Evolutionary conservation across 2,888 invertebrate genomes (phyloP).

Genomic region (Helobdella robusta): DNA sequence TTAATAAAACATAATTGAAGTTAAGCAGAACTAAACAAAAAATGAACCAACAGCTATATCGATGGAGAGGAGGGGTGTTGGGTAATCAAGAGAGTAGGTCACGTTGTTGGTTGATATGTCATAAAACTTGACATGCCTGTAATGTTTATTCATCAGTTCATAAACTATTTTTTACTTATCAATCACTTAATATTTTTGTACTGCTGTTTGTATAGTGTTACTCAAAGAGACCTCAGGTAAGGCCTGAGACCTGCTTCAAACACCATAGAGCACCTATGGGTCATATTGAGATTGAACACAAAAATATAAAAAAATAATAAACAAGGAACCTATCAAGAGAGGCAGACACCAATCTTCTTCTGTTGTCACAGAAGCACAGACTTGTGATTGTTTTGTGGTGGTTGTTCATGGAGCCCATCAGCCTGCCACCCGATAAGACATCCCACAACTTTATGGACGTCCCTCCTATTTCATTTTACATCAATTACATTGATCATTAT

Average conservation of each 20-base stretch:
- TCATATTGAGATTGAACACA: too few relatives aligned
- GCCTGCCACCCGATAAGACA: slow-evolving; percentile 66
- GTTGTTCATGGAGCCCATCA: slow-evolving; percentile 72
- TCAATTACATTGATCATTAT: background rate
- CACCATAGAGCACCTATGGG: too few relatives aligned
- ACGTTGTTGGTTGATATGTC: slow-evolving; percentile 75
- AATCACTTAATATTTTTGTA: too few relatives aligned
- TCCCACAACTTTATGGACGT: slow-evolving; percentile 89
- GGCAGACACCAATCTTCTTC: slow-evolving; percentile 73
- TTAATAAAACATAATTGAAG: too few relatives aligned
- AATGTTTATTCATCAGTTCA: too few relatives aligned
- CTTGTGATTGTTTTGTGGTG: slow-evolving; percentile 93
- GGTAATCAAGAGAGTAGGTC: slow-evolving; percentile 78
- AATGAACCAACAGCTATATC: slow-evolving; percentile 57
- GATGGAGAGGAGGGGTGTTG: slow-evolving; percentile 79
- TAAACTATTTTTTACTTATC: too few relatives aligned
- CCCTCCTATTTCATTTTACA: slow-evolving; percentile 56
- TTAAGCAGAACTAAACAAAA: too few relatives aligned
- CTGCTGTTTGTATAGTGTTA: too few relatives aligned
- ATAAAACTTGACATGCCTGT: slow-evolving; percentile 75
- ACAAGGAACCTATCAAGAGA: slow-evolving; percentile 67
- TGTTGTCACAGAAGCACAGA: slow-evolving; percentile 68
- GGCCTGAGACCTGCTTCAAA: too few relatives aligned
- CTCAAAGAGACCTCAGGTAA: too few relatives aligned
- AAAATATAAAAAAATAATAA: background rate